Evolutionary conservation across 2,797 vertebrate species (phyloP).

Genomic region (Pseudopleuronectes americanus): DNA sequence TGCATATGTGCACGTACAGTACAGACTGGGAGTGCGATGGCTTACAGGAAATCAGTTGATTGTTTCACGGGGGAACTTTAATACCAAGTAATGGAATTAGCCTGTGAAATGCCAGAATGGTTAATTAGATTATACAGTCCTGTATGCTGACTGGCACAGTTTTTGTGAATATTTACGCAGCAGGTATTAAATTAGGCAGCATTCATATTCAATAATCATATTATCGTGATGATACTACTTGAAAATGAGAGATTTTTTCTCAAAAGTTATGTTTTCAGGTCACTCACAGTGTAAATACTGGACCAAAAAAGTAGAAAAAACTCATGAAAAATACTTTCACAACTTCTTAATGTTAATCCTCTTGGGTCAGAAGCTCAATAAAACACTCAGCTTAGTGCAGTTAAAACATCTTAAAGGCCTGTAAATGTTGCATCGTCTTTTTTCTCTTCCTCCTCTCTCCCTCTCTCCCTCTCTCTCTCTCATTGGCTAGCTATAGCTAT

Average conservation of each 20-base stretch:
- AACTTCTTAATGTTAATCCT: constrained; percentile 66
- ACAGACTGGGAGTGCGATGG: constrained; percentile 17
- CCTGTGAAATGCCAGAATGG: constrained; percentile 56
- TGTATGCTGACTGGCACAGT: constrained; percentile 32
- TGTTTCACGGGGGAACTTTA: constrained; percentile 57
- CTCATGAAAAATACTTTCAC: constrained; percentile 41
- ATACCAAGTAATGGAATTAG: constrained; percentile 72
- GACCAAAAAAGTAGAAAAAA: constrained; percentile 32
- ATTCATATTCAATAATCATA: constrained; percentile 24
- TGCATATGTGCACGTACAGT: constrained; percentile 31
- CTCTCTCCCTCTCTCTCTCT: constrained; percentile 49
- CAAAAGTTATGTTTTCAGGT: constrained; percentile 10
- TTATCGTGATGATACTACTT: constrained; percentile 11
- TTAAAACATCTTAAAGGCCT: constrained; percentile 68
- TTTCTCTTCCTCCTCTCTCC: constrained; percentile 30
- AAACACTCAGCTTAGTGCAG: constrained; percentile 64
- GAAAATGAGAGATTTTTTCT: neutral
- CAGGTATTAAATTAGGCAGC: constrained; percentile 41
- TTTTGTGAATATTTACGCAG: constrained; percentile 35
- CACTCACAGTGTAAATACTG: constrained; percentile 26
- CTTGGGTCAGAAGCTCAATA: constrained; percentile 68
- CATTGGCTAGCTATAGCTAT: constrained; percentile 77
- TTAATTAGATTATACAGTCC: constrained; percentile 53
- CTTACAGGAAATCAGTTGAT: constrained; percentile 39
- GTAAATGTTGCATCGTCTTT: constrained; percentile 52